Conservation (phyloP, 1,140 invertebrate species). For the Lasioglossum albipes region DNA sequence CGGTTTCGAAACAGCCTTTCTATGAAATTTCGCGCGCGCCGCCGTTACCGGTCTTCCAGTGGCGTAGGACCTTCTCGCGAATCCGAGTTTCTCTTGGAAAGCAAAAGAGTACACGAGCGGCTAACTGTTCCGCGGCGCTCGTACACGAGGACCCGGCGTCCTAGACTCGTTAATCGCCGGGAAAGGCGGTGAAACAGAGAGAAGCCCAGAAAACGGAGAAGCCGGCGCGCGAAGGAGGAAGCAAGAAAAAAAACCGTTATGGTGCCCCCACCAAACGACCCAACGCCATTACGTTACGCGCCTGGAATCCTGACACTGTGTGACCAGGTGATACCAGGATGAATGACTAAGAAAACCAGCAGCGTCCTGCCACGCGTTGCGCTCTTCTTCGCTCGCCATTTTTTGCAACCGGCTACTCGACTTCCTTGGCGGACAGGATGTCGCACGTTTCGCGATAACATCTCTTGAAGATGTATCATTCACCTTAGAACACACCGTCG, state of each 20-base stretch:
- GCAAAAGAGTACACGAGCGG: constrained; percentile 44
- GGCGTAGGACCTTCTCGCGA: constrained; percentile 14
- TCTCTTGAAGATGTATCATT: no score
- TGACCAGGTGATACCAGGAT: constrained; percentile 66
- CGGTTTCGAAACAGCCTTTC: constrained; percentile 17
- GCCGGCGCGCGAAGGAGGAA: constrained; percentile 11
- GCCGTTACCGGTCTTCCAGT: not conserved
- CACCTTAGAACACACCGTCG: no score
- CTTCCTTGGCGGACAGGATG: not conserved
- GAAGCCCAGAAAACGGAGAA: constrained; percentile 31
- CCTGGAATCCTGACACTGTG: constrained; percentile 71
- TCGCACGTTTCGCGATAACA: not conserved
- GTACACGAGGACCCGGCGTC: constrained; percentile 62
- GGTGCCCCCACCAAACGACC: not conserved
- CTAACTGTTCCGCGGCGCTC: constrained; percentile 65
- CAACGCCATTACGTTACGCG: constrained; percentile 70
- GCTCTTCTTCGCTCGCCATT: constrained; percentile 28
- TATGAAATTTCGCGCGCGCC: constrained; percentile 22
- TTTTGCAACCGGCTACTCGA: not conserved
- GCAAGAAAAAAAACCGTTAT: constrained; percentile 75
- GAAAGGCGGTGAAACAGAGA: constrained; percentile 26
- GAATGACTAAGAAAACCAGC: constrained; percentile 62
- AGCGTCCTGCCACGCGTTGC: constrained; percentile 46
- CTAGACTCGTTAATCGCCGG: constrained; percentile 70
- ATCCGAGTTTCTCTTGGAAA: constrained; percentile 50